phyloP scores from a whole-genome alignment of 1,140 invertebrate species.

The Panulirus ornatus region DNA sequence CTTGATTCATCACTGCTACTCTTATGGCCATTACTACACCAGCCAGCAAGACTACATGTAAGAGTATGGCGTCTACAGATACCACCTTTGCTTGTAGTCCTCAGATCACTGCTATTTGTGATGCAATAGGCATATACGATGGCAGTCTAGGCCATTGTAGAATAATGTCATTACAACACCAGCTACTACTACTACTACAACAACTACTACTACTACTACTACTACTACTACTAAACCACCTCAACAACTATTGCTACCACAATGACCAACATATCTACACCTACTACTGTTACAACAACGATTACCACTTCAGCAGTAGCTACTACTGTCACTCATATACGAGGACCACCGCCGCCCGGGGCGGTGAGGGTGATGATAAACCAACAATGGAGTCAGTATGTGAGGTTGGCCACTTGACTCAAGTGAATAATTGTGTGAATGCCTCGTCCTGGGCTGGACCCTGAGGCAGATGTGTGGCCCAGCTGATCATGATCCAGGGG shows the following conservation, averaged over 20 bases:
- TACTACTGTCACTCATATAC: neutral
- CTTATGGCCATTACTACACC: too few relatives aligned
- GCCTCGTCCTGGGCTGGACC: conserved; percentile 27
- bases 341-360: neutral
- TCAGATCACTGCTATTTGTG: too few relatives aligned
- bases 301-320: too few relatives aligned
- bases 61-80: too few relatives aligned
- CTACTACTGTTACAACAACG: neutral
- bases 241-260: too few relatives aligned
- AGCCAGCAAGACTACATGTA: too few relatives aligned
- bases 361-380: conserved; percentile 3
- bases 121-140: too few relatives aligned
- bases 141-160: too few relatives aligned
- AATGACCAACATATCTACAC: neutral
- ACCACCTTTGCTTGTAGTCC: too few relatives aligned
- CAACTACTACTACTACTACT: neutral
- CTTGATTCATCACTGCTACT: too few relatives aligned
- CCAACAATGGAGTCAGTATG: conserved; percentile 14
- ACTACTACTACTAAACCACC: neutral
- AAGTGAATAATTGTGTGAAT: conserved; percentile 53
- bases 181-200: too few relatives aligned
- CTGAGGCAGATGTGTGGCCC: neutral
- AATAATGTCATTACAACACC: too few relatives aligned
- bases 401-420: neutral
- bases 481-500: neutral